A percentile compares a stretch with the other conserved stretches of the same genome.
Conservation (phyloP, 2,888 invertebrate genomes). For the Drosophila niveifrons region DNA sequence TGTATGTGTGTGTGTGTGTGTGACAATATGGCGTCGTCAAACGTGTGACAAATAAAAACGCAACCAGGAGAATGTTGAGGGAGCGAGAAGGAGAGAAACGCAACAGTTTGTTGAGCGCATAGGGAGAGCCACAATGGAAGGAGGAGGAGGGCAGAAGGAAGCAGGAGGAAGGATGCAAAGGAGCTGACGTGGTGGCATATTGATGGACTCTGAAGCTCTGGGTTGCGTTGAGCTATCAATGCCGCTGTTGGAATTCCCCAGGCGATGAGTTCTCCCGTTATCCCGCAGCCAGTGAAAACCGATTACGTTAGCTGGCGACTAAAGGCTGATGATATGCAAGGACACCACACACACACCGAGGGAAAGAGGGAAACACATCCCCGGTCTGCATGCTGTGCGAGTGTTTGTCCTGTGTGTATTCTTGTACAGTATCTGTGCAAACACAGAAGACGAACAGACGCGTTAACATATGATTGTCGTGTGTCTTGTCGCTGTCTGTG, state of each 20-base stretch:
- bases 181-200: constrained; percentile 20
- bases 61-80: constrained; percentile 36
- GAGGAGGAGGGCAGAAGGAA: background rate
- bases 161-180: background rate
- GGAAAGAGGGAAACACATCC: background rate
- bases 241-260: constrained; percentile 70
- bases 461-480: constrained; percentile 82
- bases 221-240: constrained; percentile 65
- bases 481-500: constrained; percentile 40
- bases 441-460: constrained; percentile 70
- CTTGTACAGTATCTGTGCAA: constrained; percentile 63
- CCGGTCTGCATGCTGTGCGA: constrained; percentile 4
- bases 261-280: constrained; percentile 13
- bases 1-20: constrained; percentile 33
- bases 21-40: constrained; percentile 61
- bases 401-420: constrained; percentile 23
- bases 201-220: constrained; percentile 30
- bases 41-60: constrained; percentile 67
- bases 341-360: constrained; percentile 35
- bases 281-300: constrained; percentile 63
- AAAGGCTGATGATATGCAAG: constrained; percentile 76
- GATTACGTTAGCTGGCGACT: constrained; percentile 73
- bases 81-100: constrained; percentile 1
- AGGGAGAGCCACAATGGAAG: background rate
- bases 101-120: constrained; percentile 59